These are phyloP conservation scores for Falco berigora DNA, from an alignment of 2,797 vertebrate species.

Conservation along the genomic window DNA sequence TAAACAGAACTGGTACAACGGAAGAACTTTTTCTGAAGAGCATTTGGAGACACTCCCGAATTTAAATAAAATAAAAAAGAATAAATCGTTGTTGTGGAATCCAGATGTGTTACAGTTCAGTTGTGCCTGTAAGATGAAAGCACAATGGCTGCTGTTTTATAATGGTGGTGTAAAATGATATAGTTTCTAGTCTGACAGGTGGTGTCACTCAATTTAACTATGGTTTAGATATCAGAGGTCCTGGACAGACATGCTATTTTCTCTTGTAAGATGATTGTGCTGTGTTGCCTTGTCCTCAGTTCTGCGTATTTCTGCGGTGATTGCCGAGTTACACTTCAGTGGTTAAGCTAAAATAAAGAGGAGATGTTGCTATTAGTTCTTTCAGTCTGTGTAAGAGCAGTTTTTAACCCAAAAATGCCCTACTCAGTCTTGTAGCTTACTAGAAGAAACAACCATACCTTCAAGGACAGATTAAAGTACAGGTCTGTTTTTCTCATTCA, in stretches of 20 bases:
- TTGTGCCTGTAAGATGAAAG: neutral
- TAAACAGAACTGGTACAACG: neutral
- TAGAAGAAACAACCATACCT: neutral
- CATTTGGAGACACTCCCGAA: neutral
- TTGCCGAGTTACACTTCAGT: too few relatives aligned
- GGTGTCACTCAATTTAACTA: neutral
- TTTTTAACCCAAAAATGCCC: neutral
- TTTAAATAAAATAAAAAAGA: neutral
- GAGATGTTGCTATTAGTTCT: neutral
- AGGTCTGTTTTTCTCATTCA: neutral
- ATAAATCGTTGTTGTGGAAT: neutral
- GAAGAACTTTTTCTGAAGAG: neutral
- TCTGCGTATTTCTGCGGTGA: rapidly evolving
- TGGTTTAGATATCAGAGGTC: neutral
- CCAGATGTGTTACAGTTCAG: neutral
- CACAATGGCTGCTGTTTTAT: rapidly evolving
- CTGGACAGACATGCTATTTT: neutral
- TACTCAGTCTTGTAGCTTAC: neutral
- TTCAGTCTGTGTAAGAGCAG: neutral
- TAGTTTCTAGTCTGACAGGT: neutral
- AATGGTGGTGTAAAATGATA: neutral
- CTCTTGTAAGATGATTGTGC: neutral
- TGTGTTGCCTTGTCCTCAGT: neutral
- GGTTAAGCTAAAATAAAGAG: neutral
- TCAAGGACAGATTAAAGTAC: neutral